Evolutionary conservation across 2,888 invertebrate genomes (phyloP).

Genomic region (Apeira syringaria): DNA sequence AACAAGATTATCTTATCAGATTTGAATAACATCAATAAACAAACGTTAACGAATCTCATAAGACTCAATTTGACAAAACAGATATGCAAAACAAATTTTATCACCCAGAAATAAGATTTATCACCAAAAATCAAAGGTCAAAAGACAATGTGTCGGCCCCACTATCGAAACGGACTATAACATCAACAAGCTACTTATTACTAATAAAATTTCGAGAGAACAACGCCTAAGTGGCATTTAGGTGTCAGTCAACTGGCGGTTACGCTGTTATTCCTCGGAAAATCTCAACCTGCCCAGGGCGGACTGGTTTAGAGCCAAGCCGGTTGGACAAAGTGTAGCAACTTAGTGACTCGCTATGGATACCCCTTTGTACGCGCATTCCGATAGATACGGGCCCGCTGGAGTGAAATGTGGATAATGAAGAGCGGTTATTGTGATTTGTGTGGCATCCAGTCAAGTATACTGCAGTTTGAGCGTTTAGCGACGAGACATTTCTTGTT

Average conservation of each 20-base stretch:
- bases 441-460: conserved; percentile 59
- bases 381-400: conserved; percentile 69
- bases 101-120: conserved; percentile 19
- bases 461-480: conserved; percentile 28
- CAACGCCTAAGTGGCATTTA: conserved; percentile 77
- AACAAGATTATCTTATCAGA: no score
- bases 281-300: conserved; percentile 43
- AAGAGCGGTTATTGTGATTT: conserved; percentile 79
- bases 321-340: conserved; percentile 76
- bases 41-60: no score
- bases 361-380: conserved; percentile 78
- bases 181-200: conserved; percentile 69
- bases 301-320: conserved; percentile 65
- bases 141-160: conserved; percentile 19
- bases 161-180: conserved; percentile 49
- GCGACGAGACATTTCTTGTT: conserved; percentile 5
- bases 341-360: conserved; percentile 59
- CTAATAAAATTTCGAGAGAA: conserved; percentile 76
- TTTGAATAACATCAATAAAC: no score
- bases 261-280: conserved; percentile 55
- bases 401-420: conserved; percentile 76
- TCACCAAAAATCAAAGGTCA: conserved; percentile 31
- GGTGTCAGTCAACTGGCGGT: conserved; percentile 79
- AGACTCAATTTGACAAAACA: conserved; percentile 6
- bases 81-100: conserved; percentile 16